Conservation (phyloP, 2,797 vertebrate species). For the Enoplosus armatus region DNA sequence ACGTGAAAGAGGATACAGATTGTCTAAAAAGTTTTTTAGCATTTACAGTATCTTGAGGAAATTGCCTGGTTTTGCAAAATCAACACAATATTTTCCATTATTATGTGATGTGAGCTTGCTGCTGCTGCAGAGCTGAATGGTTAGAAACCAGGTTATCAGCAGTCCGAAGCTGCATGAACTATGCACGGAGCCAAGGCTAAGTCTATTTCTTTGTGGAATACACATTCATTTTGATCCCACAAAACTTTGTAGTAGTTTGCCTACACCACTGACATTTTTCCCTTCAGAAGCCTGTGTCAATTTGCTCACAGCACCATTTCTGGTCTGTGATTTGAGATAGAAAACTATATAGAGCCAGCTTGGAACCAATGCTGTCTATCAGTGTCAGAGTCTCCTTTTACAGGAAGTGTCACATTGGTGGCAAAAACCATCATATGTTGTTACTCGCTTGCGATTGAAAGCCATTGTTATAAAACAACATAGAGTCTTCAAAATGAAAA, state of each 20-base stretch:
- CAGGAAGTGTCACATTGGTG: constrained; percentile 45
- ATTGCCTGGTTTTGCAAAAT: constrained; percentile 19
- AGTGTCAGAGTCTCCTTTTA: constrained; percentile 24
- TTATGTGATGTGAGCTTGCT: constrained; percentile 15
- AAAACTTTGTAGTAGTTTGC: constrained; percentile 41
- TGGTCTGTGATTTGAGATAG: constrained; percentile 56
- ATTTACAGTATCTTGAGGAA: constrained; percentile 13
- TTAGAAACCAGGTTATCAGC: constrained; percentile 19
- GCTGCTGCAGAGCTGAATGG: constrained; percentile 5
- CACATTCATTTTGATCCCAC: constrained; percentile 27
- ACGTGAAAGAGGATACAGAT: constrained; percentile 6
- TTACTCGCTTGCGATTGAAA: neutral
- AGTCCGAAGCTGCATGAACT: constrained; percentile 20
- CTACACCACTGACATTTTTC: constrained; percentile 39
- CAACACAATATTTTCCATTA: constrained; percentile 24
- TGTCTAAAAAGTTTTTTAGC: neutral
- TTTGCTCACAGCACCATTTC: constrained; percentile 53
- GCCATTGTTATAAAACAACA: no score
- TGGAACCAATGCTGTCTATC: constrained; percentile 50
- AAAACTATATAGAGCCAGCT: constrained; percentile 33
- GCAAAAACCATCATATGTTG: constrained; percentile 7
- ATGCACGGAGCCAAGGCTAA: neutral
- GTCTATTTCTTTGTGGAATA: constrained; percentile 33
- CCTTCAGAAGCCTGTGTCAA: constrained; percentile 39
- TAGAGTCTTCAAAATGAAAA: no score